A percentile compares a stretch with the other conserved stretches of the same genome.
Conservation (phyloP, 1,140 invertebrate species). For the Lucilia cuprina region DNA sequence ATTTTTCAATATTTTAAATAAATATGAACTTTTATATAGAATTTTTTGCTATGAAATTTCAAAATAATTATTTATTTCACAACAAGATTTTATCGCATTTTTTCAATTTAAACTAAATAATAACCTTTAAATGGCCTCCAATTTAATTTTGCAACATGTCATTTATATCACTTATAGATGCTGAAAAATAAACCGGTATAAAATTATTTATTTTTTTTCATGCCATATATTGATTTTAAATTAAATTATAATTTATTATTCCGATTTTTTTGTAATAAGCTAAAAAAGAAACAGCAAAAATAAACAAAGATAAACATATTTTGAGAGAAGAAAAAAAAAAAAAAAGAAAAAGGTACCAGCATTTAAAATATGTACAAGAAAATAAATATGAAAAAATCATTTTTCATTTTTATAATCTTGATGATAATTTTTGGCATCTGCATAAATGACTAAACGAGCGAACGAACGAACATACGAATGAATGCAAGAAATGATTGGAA, state of each 20-base stretch:
- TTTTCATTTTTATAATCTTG: neutral
- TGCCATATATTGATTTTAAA: neutral
- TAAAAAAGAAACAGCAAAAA: neutral
- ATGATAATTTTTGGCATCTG: conserved; percentile 14
- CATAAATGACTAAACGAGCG: neutral
- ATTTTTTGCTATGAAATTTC: no score
- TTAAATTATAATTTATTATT: neutral
- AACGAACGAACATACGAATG: neutral
- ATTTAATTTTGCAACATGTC: neutral
- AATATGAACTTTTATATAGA: no score
- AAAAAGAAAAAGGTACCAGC: neutral
- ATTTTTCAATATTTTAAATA: no score
- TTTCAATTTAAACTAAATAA: no score
- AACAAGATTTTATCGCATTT: no score
- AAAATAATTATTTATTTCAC: no score
- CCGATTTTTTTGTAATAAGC: neutral
- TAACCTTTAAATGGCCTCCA: no score
- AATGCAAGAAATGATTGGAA: neutral
- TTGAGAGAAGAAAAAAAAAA: neutral
- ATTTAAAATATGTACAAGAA: neutral
- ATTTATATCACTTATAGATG: neutral
- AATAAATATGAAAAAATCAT: neutral
- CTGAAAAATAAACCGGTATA: neutral
- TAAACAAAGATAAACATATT: neutral
- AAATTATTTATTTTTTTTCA: no score